Evolutionary conservation across 2,888 invertebrate genomes (phyloP).

Genomic region (Eretmocerus hayati): DNA sequence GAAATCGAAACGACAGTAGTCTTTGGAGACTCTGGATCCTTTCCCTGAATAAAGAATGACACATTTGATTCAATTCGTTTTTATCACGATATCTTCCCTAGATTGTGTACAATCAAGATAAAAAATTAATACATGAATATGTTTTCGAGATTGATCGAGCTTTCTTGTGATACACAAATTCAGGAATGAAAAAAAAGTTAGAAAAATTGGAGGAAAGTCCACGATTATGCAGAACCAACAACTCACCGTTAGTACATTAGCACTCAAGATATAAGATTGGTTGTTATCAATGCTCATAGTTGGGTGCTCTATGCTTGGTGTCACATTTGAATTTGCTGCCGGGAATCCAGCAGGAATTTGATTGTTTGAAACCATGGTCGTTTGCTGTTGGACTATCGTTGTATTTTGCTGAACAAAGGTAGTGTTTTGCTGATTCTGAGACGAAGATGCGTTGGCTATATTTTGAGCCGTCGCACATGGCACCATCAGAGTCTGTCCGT

Average conservation of each 20-base stretch:
- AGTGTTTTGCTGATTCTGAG: conserved; percentile 56
- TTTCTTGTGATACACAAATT: background rate
- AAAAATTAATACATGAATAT: background rate
- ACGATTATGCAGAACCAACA: background rate
- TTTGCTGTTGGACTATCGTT: conserved; percentile 76
- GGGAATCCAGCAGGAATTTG: conserved; percentile 48
- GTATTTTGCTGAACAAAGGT: conserved; percentile 81
- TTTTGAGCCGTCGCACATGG: conserved; percentile 55
- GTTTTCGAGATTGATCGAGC: background rate
- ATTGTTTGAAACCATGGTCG: conserved; percentile 68
- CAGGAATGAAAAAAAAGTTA: too few species aligned
- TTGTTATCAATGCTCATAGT: conserved; percentile 56
- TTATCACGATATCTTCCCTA: background rate
- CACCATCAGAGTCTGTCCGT: conserved; percentile 66
- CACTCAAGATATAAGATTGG: conserved; percentile 40
- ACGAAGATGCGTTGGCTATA: conserved; percentile 49
- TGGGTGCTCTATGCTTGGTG: conserved; percentile 35
- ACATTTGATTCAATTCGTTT: background rate
- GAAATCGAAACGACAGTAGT: conserved; percentile 35
- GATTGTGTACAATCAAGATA: background rate
- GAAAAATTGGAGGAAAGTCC: too few species aligned
- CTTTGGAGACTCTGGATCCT: conserved; percentile 36
- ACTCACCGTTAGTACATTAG: conserved; percentile 31
- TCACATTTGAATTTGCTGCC: conserved; percentile 27
- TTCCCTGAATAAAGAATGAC: conserved; percentile 31